Base-by-base conservation (phyloP, 2,113 vertebrate species). In the Tricholaema leucomelas region DNA sequence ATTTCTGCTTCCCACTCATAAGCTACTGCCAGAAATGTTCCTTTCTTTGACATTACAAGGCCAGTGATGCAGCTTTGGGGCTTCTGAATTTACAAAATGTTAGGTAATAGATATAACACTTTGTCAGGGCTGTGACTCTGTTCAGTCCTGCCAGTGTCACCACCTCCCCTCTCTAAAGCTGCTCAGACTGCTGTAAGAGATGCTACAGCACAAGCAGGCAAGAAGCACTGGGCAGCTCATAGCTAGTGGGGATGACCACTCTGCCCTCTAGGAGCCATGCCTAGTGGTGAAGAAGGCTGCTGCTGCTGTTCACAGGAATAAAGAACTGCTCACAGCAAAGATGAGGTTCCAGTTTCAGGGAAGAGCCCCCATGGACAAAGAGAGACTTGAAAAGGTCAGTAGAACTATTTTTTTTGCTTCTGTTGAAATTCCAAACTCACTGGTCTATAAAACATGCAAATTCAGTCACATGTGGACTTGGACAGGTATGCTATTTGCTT, bases 271-370 rank as follows among this genome's bases (percentile, higher is more conserved):
- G 56, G 63, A 84, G 20, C 36, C 19, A 8, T 1, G 30, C 31
- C 16, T 2, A 2, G 12, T 3, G 10, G n/a, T n/a, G 31, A 59
- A 78, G 35, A 7, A 9, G 23, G 28, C 54, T 44, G 48, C 5
- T 65, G 28, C 8, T 52, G 40, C 52, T 71, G 25, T 28, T 48
- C 8, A 30, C 20, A n/a, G 60, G 30, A 86, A 77, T 0, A 0
- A 77, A 54, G 12, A 75, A 27, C 38, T 46, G 44, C 60, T 66
- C 24, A 38, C 4, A 5, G 24, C 2, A 3, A 60, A 79, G 19
- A 20, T 1, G 3, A 87, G 11, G 18, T 48, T 70, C 65, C 61
- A 54, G 8, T 54, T 71, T 24, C 27, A 35, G 17, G 16, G 46
- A n/a, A 81, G 15, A 85, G 36, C 16, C 30, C 52, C n/a, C n/a